A percentile compares a stretch with the other conserved stretches of the same genome.
Conservation (phyloP, 2,888 invertebrate genomes). For the Emesis furor region DNA sequence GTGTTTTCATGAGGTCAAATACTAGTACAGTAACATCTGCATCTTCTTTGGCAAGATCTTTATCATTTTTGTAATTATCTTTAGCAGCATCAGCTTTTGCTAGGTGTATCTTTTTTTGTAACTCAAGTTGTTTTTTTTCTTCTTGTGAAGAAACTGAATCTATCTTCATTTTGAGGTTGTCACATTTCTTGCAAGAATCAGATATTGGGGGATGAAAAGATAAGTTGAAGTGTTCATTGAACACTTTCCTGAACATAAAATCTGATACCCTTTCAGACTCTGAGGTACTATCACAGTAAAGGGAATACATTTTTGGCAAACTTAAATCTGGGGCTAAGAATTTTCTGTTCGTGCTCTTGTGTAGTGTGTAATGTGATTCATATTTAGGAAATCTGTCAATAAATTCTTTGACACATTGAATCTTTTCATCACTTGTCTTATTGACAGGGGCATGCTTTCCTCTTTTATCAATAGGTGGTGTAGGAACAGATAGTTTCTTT, state of each 20-base stretch:
- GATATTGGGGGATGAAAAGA: conserved; percentile 52
- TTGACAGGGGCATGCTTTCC: conserved; percentile 34
- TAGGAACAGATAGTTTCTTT: not conserved
- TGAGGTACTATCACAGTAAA: conserved; percentile 14
- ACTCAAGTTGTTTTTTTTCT: not conserved
- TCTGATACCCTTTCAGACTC: conserved; percentile 36
- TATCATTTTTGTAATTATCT: not conserved
- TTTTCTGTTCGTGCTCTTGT: conserved; percentile 30
- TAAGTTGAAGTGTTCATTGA: conserved; percentile 34
- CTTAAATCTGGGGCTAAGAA: conserved; percentile 19
- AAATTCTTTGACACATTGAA: conserved; percentile 54
- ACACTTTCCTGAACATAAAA: conserved; percentile 29
- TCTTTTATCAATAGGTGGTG: conserved; percentile 36
- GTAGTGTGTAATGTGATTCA: conserved; percentile 45
- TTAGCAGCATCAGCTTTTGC: conserved; percentile 45
- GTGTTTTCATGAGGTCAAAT: conserved; percentile 68
- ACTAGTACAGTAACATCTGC: conserved; percentile 1
- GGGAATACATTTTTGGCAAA: not conserved
- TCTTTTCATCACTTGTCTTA: conserved; percentile 56
- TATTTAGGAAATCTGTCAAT: conserved; percentile 54
- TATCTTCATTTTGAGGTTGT: conserved; percentile 42
- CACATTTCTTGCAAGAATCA: conserved; percentile 53
- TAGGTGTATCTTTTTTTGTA: conserved; percentile 1
- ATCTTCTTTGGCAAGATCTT: not conserved
- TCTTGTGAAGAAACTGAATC: conserved; percentile 29